Evolutionary conservation across 1,140 invertebrate genomes (phyloP).

Genomic region (Aphelinus certus): DNA sequence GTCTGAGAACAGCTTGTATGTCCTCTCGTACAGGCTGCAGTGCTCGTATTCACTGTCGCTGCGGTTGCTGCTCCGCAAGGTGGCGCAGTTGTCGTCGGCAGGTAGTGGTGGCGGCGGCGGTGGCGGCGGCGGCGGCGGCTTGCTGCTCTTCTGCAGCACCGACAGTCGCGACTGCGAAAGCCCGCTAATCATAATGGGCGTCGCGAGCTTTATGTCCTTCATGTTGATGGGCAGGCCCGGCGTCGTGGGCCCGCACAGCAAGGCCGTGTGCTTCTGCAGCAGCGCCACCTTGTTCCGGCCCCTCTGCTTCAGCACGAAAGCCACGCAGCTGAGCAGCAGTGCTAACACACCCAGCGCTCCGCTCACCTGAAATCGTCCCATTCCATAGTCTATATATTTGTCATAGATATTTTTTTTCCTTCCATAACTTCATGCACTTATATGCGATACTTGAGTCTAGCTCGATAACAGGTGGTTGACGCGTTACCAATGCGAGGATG

Average conservation of each 20-base stretch:
- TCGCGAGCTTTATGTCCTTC: constrained; percentile 72
- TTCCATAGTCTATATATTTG: no score
- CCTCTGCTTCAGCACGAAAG: constrained; percentile 76
- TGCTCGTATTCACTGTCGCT: constrained; percentile 54
- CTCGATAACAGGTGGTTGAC: no score
- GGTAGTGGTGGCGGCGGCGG: background rate
- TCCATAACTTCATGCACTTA: no score
- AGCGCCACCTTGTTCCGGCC: constrained; percentile 75
- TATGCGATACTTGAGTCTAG: no score
- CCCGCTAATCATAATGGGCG: constrained; percentile 65
- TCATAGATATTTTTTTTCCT: no score
- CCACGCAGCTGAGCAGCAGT: constrained; percentile 74
- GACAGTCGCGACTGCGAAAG: constrained; percentile 66
- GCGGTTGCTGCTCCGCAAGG: constrained; percentile 42
- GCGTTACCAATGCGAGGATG: no score
- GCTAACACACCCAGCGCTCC: constrained; percentile 79
- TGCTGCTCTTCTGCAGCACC: constrained; percentile 65
- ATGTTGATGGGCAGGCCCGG: constrained; percentile 73
- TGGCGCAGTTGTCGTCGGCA: constrained; percentile 29
- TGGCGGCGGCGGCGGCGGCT: constrained; percentile 39
- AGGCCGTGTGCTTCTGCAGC: constrained; percentile 75
- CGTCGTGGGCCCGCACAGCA: constrained; percentile 62
- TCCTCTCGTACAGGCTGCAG: constrained; percentile 56
- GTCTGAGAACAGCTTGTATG: constrained; percentile 57
- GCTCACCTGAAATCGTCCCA: constrained; percentile 69